Evolutionary conservation across 37 sponge, comb jelly and placozoan species (phyloP).

Genomic region (Chondrilla cf. caribensis): DNA sequence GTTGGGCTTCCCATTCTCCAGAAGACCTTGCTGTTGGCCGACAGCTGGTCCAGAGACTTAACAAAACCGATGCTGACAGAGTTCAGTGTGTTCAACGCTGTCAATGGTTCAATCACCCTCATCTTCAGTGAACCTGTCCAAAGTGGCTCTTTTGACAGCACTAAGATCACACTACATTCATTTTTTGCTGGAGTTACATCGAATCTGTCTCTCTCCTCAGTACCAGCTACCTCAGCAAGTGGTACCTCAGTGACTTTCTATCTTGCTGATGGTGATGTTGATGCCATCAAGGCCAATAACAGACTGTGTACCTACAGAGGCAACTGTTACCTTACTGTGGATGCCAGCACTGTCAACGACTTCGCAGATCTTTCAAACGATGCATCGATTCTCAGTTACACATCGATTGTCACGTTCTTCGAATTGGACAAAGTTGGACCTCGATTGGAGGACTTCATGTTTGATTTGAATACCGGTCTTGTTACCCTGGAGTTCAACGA

Average conservation of each 20-base stretch:
- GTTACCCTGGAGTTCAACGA: conserved; percentile 78
- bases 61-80: conserved; percentile 46
- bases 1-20: conserved; percentile 33
- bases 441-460: conserved; percentile 49
- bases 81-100: conserved; percentile 59
- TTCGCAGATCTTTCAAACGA: conserved; percentile 55
- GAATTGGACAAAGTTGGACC: conserved; percentile 52
- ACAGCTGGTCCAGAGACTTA: conserved; percentile 42
- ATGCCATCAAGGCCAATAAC: conserved; percentile 46
- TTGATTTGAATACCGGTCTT: conserved; percentile 61
- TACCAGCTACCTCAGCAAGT: conserved; percentile 26
- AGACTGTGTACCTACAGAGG: conserved; percentile 64
- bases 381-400: conserved; percentile 22
- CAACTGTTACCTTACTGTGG: conserved; percentile 74
- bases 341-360: conserved; percentile 45
- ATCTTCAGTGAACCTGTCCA: conserved; percentile 72
- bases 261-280: conserved; percentile 57
- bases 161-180: conserved; percentile 52
- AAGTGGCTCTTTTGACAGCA: conserved; percentile 46
- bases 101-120: conserved; percentile 62
- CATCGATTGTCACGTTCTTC: conserved; percentile 52
- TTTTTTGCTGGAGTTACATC: conserved; percentile 52
- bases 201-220: conserved; percentile 21
- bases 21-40: background rate
- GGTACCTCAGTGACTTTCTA: conserved; percentile 53